These are phyloP conservation scores for Sericinus montela DNA, from an alignment of 2,888 invertebrate species.

Conservation along the genomic window DNA sequence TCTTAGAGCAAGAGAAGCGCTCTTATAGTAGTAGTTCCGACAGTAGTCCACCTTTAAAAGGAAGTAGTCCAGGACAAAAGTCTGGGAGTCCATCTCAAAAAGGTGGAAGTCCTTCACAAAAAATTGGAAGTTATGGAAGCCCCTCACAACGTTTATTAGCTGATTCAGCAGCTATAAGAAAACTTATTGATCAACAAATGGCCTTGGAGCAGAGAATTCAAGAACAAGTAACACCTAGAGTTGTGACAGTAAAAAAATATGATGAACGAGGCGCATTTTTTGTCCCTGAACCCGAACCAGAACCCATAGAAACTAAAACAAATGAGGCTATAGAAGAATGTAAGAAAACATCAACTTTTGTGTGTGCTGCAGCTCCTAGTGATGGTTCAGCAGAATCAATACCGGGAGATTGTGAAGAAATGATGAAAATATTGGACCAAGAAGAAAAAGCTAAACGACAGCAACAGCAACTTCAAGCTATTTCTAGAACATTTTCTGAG, in stretches of 20 bases:
- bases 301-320: slow-evolving; percentile 33
- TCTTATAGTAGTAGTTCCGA: slow-evolving; percentile 80
- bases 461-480: slow-evolving; percentile 26
- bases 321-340: slow-evolving; percentile 62
- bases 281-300: slow-evolving; percentile 57
- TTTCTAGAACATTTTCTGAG: slow-evolving; percentile 49
- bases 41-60: slow-evolving; percentile 75
- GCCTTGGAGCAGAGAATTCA: slow-evolving; percentile 63
- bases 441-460: slow-evolving; percentile 62
- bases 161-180: slow-evolving; percentile 69
- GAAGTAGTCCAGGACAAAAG: slow-evolving; percentile 51
- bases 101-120: slow-evolving; percentile 70
- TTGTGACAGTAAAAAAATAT: slow-evolving; percentile 68
- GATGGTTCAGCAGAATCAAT: slow-evolving; percentile 73
- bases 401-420: slow-evolving; percentile 80
- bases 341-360: slow-evolving; percentile 58
- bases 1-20: slow-evolving; percentile 72
- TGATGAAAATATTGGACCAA: slow-evolving; percentile 78
- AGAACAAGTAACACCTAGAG: slow-evolving; percentile 58
- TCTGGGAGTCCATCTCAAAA: slow-evolving; percentile 72
- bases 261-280: slow-evolving; percentile 73
- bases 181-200: slow-evolving; percentile 71
- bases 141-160: slow-evolving; percentile 68
- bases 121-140: slow-evolving; percentile 65
- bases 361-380: slow-evolving; percentile 69